A percentile compares a stretch with the other conserved stretches of the same genome.
phyloP scores from a whole-genome alignment of 2,797 vertebrate species.

The Enteromius treurensis region DNA sequence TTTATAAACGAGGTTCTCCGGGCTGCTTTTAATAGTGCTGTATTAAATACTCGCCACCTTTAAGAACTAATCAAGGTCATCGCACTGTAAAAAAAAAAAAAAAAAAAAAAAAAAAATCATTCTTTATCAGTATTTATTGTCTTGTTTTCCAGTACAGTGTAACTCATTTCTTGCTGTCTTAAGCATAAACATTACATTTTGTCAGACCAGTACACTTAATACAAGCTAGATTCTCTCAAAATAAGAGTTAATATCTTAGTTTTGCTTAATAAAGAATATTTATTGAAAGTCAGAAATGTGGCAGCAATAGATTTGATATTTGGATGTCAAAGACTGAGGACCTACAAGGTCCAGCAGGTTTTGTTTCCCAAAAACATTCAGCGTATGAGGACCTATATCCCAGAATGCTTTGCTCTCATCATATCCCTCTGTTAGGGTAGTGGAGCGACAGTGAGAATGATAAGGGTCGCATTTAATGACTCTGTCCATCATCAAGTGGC shows the following conservation, averaged over 20 bases:
- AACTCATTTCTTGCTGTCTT: not conserved
- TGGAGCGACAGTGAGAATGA: constrained; percentile 24
- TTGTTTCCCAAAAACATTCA: not conserved
- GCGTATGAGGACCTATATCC: not conserved
- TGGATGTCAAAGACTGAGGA: not conserved
- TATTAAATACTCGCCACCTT: constrained; percentile 27
- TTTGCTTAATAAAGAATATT: too few relatives aligned
- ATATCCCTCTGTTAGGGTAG: not conserved
- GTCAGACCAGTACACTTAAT: not conserved
- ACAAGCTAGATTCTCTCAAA: not conserved
- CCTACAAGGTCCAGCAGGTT: not conserved
- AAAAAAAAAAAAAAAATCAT: not conserved
- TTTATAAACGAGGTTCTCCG: constrained; percentile 41
- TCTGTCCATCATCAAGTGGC: constrained; percentile 42
- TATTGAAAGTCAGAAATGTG: not conserved
- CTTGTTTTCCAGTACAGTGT: not conserved
- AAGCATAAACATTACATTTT: not conserved
- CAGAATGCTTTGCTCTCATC: not conserved
- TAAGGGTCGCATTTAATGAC: constrained; percentile 27
- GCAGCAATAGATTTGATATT: not conserved
- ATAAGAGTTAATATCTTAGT: not conserved
- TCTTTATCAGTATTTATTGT: not conserved
- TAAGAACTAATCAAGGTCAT: constrained; percentile 39
- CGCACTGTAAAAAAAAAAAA: not conserved
- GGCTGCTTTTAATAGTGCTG: constrained; percentile 13